Conservation (phyloP, 30 jellyfish, hydroid and myxozoan genomes). For the Aurelia aurita complex sp. Pacific region DNA sequence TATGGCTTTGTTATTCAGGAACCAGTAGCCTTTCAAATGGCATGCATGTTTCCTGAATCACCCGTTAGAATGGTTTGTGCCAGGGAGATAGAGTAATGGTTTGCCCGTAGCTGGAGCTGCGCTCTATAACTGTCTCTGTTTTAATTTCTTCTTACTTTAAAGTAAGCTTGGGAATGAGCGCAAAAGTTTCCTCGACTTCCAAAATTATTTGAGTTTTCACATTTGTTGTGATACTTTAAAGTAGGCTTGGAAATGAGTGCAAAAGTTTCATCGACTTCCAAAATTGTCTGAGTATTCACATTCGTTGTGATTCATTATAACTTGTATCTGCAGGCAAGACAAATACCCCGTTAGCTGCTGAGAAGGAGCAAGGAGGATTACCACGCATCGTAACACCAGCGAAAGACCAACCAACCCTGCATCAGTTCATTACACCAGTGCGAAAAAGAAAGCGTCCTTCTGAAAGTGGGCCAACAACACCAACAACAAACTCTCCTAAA, state of each 20-base stretch:
- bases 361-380: neutral
- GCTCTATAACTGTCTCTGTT: no score
- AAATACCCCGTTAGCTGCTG: constrained; percentile 1
- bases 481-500: neutral
- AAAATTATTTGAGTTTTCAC: neutral
- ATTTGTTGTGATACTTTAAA: neutral
- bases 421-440: constrained; percentile 79
- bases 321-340: constrained; percentile 16
- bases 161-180: no score
- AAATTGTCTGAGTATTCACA: neutral
- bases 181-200: no score
- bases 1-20: no score
- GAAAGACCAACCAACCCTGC: constrained; percentile 80
- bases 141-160: no score
- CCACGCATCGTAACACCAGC: constrained; percentile 28
- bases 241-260: no score
- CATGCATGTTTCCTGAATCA: no score
- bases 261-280: no score
- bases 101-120: no score
- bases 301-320: neutral
- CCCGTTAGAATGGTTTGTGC: no score
- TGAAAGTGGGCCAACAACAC: constrained; percentile 1
- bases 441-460: constrained; percentile 73
- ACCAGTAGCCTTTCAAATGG: no score
- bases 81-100: no score